These are phyloP conservation scores for Euplagia quadripunctaria DNA, from an alignment of 2,888 invertebrate species.

Conservation along the genomic window DNA sequence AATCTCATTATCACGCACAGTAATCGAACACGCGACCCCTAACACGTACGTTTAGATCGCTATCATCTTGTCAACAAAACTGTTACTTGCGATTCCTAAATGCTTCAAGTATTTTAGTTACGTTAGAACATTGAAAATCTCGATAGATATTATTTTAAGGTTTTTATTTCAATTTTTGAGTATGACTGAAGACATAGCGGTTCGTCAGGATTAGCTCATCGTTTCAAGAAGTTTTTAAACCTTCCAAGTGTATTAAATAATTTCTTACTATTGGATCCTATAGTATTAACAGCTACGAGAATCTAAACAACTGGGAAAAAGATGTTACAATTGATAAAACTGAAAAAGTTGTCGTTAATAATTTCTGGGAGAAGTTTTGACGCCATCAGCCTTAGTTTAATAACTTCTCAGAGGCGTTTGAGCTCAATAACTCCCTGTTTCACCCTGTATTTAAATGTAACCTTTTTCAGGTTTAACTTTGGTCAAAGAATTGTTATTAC, in stretches of 20 bases:
- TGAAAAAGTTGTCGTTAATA: too few relatives aligned
- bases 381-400: background rate
- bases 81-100: background rate
- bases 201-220: background rate
- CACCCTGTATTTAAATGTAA: background rate
- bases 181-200: background rate
- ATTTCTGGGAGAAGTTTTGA: too few relatives aligned
- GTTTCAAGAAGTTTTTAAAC: too few relatives aligned
- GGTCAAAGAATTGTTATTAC: background rate
- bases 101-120: background rate
- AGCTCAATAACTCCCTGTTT: too few relatives aligned
- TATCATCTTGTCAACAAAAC: slow-evolving; percentile 11
- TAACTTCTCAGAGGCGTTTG: background rate
- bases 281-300: too few relatives aligned
- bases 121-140: background rate
- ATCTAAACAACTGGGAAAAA: too few relatives aligned
- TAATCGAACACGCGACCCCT: slow-evolving; percentile 24
- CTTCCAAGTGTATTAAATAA: too few relatives aligned
- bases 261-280: too few relatives aligned
- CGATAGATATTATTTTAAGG: background rate
- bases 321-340: too few relatives aligned
- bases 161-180: background rate
- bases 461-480: background rate
- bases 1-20: slow-evolving; percentile 19
- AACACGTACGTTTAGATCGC: slow-evolving; percentile 8